Percentiles rank a stretch among this genome's conserved stretches.
These are phyloP conservation scores for Hylomyscus alleni DNA, from an alignment of 2,797 vertebrate genomes.

Conservation along the genomic window DNA sequence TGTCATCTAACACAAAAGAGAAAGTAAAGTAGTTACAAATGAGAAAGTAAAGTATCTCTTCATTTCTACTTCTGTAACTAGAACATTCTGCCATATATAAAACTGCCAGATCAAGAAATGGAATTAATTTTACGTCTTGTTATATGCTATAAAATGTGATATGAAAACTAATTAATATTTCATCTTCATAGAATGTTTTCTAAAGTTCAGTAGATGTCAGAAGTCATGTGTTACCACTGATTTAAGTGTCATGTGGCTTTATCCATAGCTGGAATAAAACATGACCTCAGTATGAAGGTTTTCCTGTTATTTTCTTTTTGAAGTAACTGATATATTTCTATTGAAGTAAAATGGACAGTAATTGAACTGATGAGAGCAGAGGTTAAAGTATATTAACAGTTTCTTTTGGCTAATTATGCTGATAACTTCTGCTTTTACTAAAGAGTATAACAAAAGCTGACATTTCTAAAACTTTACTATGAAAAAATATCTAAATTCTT, in stretches of 20 bases:
- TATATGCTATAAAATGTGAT: conserved; percentile 25
- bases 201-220: background rate
- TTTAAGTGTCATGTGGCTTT: background rate
- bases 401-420: background rate
- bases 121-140: background rate
- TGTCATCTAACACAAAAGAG: conserved; percentile 8
- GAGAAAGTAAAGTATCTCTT: conserved; percentile 24
- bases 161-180: background rate
- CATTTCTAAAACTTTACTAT: background rate
- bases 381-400: background rate
- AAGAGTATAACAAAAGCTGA: background rate
- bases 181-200: conserved; percentile 10
- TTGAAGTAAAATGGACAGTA: background rate
- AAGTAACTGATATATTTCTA: background rate
- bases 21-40: conserved; percentile 17
- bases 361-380: background rate
- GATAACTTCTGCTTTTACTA: background rate
- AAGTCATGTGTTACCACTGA: background rate
- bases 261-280: conserved; percentile 27
- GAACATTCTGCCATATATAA: conserved; percentile 33
- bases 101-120: conserved; percentile 14
- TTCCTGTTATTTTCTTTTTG: background rate
- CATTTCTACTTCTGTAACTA: conserved; percentile 40
- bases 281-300: background rate
- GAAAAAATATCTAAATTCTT: background rate